A percentile compares a stretch with the other conserved stretches of the same genome.
Evolutionary conservation across 2,113 vertebrate genomes (phyloP).

Genomic region (Micronycteris hirsuta): DNA sequence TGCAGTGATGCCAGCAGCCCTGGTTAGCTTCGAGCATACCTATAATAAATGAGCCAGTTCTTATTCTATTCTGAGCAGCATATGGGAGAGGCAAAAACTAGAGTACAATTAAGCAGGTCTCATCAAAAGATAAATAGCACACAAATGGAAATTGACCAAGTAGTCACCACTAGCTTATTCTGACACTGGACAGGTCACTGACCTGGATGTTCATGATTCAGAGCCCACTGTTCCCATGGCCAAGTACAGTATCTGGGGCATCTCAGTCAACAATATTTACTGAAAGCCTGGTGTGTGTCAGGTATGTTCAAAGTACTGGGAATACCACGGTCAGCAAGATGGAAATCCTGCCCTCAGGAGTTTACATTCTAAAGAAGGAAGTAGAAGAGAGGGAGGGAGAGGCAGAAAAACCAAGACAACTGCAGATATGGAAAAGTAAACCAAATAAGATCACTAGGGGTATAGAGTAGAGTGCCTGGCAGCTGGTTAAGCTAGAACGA

Average conservation of each 20-base stretch:
- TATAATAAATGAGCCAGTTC: neutral
- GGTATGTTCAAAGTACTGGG: neutral
- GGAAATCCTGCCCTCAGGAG: neutral
- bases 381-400: neutral
- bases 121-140: neutral
- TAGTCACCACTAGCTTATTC: neutral
- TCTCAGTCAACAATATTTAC: neutral
- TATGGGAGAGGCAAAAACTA: neutral
- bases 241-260: neutral
- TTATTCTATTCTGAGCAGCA: neutral
- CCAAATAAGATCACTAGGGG: neutral
- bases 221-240: neutral
- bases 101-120: neutral
- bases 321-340: neutral
- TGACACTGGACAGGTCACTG: neutral
- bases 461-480: neutral
- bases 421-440: neutral
- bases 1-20: neutral
- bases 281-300: neutral
- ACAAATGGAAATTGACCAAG: neutral
- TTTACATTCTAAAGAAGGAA: neutral
- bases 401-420: neutral
- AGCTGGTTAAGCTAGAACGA: neutral
- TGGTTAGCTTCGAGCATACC: neutral
- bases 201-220: neutral